Evolutionary conservation across 2,888 invertebrate genomes (phyloP).

Genomic region (Acanthopleura granulata): DNA sequence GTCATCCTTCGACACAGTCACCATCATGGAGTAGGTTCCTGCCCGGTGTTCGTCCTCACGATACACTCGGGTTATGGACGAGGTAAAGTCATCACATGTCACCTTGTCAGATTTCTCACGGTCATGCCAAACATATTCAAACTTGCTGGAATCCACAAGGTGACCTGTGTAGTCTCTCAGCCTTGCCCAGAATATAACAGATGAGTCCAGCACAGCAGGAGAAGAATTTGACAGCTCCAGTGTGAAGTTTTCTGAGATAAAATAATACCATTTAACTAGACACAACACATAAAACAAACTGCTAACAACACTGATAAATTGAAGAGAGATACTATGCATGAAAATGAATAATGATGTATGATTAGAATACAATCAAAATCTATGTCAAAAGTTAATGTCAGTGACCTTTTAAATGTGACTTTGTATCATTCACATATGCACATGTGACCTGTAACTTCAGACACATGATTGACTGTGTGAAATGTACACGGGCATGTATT

Average conservation of each 20-base stretch:
- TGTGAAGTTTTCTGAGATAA: slow-evolving; percentile 28
- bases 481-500: too few species aligned
- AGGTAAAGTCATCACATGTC: neutral
- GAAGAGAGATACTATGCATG: too few species aligned
- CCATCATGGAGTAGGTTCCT: slow-evolving; percentile 8
- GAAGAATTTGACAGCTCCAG: slow-evolving; percentile 27
- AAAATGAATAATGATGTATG: too few species aligned
- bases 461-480: too few species aligned
- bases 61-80: neutral
- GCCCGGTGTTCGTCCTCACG: neutral
- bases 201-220: slow-evolving; percentile 36
- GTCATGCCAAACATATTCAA: slow-evolving; percentile 36
- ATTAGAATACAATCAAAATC: too few species aligned
- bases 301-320: too few species aligned
- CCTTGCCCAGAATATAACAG: slow-evolving; percentile 31
- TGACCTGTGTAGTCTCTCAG: slow-evolving; percentile 23
- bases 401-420: too few species aligned
- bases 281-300: too few species aligned
- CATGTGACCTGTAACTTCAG: too few species aligned
- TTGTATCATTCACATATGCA: too few species aligned
- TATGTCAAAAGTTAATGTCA: too few species aligned
- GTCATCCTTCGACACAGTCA: neutral
- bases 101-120: slow-evolving; percentile 23
- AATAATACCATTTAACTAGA: too few species aligned
- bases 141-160: slow-evolving; percentile 23